These are phyloP conservation scores for Aphodius granarius DNA, from an alignment of 2,888 invertebrate species.

Conservation along the genomic window DNA sequence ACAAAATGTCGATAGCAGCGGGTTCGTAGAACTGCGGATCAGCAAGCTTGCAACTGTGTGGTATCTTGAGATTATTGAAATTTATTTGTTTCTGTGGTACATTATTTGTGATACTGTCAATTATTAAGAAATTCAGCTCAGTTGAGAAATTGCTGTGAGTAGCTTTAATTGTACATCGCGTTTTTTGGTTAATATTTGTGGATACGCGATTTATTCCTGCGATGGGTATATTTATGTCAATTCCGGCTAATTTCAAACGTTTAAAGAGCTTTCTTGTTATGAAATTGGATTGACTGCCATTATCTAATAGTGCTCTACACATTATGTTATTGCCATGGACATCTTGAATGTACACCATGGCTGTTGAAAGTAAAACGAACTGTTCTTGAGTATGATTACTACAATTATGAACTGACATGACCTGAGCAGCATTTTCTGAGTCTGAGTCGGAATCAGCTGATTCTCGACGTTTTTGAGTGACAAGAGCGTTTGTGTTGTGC, in stretches of 20 bases:
- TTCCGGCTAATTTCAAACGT: neutral
- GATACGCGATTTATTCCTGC: neutral
- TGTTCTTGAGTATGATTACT: too few species aligned
- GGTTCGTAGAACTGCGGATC: constrained; percentile 17
- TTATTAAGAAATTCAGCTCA: constrained; percentile 4
- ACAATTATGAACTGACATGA: too few species aligned
- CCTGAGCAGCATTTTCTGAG: too few species aligned
- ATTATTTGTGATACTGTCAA: neutral
- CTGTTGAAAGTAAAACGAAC: too few species aligned
- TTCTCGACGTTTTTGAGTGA: too few species aligned
- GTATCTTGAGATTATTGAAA: neutral
- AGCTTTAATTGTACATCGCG: neutral
- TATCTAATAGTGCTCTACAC: too few species aligned
- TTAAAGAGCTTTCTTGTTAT: neutral
- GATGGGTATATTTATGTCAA: neutral
- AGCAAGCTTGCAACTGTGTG: constrained; percentile 16
- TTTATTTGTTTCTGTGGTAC: neutral
- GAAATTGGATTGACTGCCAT: neutral
- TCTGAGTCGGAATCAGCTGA: too few species aligned
- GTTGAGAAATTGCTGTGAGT: neutral
- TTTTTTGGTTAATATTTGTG: neutral
- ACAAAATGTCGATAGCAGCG: constrained; percentile 7
- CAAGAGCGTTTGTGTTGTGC: too few species aligned
- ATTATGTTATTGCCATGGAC: too few species aligned
- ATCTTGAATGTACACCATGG: too few species aligned